These are phyloP conservation scores for Sorex fumeus DNA, from an alignment of 2,113 vertebrate genomes.

Conservation along the genomic window DNA sequence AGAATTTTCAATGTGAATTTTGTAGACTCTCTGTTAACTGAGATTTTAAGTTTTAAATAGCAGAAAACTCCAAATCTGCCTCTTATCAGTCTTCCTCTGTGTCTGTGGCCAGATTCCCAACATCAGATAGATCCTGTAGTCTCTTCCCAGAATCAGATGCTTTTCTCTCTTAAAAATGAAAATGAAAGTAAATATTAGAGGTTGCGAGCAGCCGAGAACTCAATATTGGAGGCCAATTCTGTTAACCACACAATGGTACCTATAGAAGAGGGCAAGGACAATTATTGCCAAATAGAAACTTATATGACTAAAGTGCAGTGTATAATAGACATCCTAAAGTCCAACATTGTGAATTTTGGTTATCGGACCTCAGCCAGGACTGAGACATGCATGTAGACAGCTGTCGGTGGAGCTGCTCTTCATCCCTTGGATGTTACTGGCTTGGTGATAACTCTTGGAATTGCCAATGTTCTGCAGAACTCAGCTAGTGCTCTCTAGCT, in stretches of 20 bases:
- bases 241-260: background rate
- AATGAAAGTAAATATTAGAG: constrained; percentile 20
- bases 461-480: background rate
- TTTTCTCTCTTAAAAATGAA: constrained; percentile 63
- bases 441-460: background rate
- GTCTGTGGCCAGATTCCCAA: constrained; percentile 11
- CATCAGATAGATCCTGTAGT: constrained; percentile 5
- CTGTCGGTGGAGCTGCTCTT: background rate
- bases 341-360: background rate
- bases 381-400: background rate
- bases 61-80: constrained; percentile 19
- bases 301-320: background rate
- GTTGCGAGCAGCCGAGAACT: background rate
- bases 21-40: background rate
- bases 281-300: background rate
- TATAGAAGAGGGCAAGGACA: background rate
- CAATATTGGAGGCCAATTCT: background rate
- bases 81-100: background rate
- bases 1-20: background rate
- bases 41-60: constrained; percentile 34
- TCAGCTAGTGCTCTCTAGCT: background rate
- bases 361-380: background rate
- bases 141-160: background rate
- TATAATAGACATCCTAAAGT: background rate
- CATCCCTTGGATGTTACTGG: background rate